Conservation (phyloP, 2,113 vertebrate species). For the Embiotoca jacksoni region DNA sequence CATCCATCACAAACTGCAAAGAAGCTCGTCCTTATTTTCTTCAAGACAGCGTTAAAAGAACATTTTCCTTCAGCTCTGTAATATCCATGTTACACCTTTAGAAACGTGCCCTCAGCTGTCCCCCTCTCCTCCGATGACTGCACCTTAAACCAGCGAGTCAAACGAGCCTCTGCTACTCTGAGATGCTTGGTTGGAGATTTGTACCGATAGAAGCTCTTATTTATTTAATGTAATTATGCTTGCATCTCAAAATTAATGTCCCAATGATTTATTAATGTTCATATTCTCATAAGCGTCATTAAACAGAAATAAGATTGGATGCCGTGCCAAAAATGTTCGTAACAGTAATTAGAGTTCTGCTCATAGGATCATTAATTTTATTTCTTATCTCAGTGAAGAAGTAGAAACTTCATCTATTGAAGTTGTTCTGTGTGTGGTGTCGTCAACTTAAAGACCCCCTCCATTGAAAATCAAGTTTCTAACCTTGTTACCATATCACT, state of each 20-base stretch:
- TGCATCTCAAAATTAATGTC: conserved; percentile 45
- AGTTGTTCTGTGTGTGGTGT: neutral
- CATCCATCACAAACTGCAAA: neutral
- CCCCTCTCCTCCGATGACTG: neutral
- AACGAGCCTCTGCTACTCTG: neutral
- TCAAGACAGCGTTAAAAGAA: too few species aligned
- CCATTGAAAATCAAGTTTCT: too few species aligned
- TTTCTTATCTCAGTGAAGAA: conserved; percentile 17
- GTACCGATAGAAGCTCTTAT: conserved; percentile 26
- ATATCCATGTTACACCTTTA: neutral
- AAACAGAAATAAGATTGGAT: conserved; percentile 46
- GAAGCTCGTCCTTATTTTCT: neutral
- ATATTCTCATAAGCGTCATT: conserved; percentile 30
- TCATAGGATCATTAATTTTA: conserved; percentile 11
- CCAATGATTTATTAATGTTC: conserved; percentile 45
- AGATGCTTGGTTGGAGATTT: conserved; percentile 10
- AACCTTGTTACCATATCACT: too few species aligned
- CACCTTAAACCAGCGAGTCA: neutral
- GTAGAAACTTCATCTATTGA: conserved; percentile 19
- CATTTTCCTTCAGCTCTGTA: neutral
- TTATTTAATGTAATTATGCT: conserved; percentile 43
- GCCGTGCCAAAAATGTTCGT: conserved; percentile 34
- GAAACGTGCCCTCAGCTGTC: neutral
- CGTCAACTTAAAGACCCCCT: too few species aligned
- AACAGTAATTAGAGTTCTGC: conserved; percentile 48